phyloP scores from a whole-genome alignment of 2,113 vertebrate species.

The Scophthalmus maximus region DNA sequence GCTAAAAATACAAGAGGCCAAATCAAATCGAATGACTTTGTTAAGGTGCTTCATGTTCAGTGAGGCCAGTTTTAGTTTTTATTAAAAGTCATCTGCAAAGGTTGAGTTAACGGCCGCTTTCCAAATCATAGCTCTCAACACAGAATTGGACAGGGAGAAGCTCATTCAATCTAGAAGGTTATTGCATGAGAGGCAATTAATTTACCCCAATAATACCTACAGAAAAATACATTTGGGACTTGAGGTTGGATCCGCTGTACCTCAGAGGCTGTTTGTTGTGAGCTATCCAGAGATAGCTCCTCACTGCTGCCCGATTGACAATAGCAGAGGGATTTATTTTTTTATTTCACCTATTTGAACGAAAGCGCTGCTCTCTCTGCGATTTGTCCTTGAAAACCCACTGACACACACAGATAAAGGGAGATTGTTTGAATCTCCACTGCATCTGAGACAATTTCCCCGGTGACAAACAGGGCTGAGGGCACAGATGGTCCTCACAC shows the following conservation, averaged over 20 bases:
- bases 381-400: conserved; percentile 42
- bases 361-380: conserved; percentile 10
- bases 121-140: conserved; percentile 10
- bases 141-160: conserved; percentile 5
- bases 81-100: neutral
- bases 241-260: conserved; percentile 14
- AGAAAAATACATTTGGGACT: conserved; percentile 24
- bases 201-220: conserved; percentile 38
- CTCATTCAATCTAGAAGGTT: conserved; percentile 45
- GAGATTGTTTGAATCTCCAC: conserved; percentile 9
- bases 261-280: neutral
- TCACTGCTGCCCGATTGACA: neutral
- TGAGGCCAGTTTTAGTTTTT: too few species aligned
- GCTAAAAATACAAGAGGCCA: neutral
- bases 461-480: neutral
- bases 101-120: conserved; percentile 9
- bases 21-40: conserved; percentile 2
- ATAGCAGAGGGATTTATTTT: neutral
- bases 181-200: conserved; percentile 49
- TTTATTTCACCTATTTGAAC: conserved; percentile 2
- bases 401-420: neutral
- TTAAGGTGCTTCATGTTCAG: neutral
- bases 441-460: neutral
- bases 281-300: conserved; percentile 19
- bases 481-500: too few species aligned